Evolutionary conservation across 2,888 invertebrate species (phyloP).

Genomic region (Anthrax anthrax): DNA sequence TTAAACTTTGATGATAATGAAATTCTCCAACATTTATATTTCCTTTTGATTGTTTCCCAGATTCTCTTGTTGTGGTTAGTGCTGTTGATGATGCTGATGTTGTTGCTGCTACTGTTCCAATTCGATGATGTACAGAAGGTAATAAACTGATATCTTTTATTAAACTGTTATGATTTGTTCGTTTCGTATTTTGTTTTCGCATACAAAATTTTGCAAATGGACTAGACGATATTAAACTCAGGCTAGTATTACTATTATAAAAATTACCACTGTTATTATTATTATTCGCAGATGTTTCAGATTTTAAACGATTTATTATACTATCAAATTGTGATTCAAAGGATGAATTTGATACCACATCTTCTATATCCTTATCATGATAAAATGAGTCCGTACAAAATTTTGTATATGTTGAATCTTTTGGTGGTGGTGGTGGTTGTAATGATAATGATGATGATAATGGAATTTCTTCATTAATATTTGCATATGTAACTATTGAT

Average conservation of each 20-base stretch:
- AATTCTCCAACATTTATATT: no score
- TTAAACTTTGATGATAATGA: no score
- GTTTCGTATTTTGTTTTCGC: neutral
- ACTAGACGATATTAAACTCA: constrained; percentile 1
- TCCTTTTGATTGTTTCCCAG: no score
- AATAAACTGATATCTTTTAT: neutral
- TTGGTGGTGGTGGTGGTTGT: neutral
- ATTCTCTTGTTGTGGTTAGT: no score
- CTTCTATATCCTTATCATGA: constrained; percentile 4
- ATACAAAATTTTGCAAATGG: constrained; percentile 4
- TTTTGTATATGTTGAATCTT: constrained; percentile 9
- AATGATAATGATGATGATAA: neutral
- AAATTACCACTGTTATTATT: neutral
- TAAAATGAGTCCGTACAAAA: constrained; percentile 9
- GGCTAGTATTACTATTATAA: no score
- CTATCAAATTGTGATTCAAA: constrained; percentile 8
- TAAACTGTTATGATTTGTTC: neutral
- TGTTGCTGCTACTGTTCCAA: neutral
- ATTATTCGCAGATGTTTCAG: constrained; percentile 1
- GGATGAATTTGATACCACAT: constrained; percentile 6
- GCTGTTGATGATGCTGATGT: neutral
- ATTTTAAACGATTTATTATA: constrained; percentile 7
- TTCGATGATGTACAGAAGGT: neutral
- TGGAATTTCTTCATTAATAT: neutral
- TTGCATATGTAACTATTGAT: constrained; percentile 3